These are phyloP conservation scores for Zingel zingel DNA, from an alignment of 2,113 vertebrate genomes.

Conservation along the genomic window DNA sequence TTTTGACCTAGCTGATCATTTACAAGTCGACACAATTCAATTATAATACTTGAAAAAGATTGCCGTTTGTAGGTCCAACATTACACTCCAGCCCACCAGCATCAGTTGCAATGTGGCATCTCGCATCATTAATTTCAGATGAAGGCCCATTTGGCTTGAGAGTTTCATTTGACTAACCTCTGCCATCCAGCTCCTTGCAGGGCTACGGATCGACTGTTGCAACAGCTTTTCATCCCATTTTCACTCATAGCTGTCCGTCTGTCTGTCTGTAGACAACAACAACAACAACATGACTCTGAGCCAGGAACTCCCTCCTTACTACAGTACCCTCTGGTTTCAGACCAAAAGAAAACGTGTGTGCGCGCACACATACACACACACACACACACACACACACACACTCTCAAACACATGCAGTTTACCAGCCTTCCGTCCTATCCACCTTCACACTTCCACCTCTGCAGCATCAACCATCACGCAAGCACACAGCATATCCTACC, in stretches of 20 bases:
- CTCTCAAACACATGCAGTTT: slow-evolving; percentile 27
- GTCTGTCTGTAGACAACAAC: slow-evolving; percentile 61
- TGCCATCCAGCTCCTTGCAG: slow-evolving; percentile 69
- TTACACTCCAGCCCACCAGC: slow-evolving; percentile 28
- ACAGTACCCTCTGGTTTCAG: slow-evolving; percentile 21
- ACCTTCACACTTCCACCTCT: slow-evolving; percentile 21
- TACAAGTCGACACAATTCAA: background rate
- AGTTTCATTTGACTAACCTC: slow-evolving; percentile 45
- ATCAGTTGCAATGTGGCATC: slow-evolving; percentile 23
- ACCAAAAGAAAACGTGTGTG: background rate
- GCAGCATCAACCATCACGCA: slow-evolving; percentile 53
- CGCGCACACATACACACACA: background rate
- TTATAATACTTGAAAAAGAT: background rate
- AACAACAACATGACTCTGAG: slow-evolving; percentile 65
- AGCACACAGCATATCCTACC: slow-evolving; percentile 36
- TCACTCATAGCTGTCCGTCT: slow-evolving; percentile 62
- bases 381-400: slow-evolving; percentile 6
- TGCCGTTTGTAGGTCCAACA: slow-evolving; percentile 23
- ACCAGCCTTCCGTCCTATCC: slow-evolving; percentile 36
- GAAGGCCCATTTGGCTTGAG: slow-evolving; percentile 12
- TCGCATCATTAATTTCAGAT: slow-evolving; percentile 19
- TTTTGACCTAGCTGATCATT: slow-evolving; percentile 15
- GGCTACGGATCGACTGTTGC: slow-evolving; percentile 49
- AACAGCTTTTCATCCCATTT: slow-evolving; percentile 38
- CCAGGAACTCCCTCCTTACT: slow-evolving; percentile 47